Conservation (phyloP, 2,113 vertebrate genomes). For the Phyllopteryx taeniolatus region DNA sequence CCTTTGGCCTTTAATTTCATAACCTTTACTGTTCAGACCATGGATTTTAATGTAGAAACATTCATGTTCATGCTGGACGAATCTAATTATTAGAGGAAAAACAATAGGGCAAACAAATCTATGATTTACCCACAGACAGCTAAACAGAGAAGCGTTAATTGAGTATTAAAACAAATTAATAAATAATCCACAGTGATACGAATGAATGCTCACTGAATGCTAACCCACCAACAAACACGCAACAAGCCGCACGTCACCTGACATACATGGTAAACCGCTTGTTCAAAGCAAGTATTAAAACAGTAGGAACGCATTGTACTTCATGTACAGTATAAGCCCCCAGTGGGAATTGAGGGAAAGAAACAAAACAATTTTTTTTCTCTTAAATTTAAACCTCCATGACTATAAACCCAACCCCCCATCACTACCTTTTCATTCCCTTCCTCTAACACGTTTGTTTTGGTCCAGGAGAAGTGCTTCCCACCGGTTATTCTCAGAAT, state of each 20-base stretch:
- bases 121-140: not conserved
- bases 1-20: slow-evolving; percentile 34
- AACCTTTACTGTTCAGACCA: slow-evolving; percentile 26
- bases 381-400: not conserved
- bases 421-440: slow-evolving; percentile 38
- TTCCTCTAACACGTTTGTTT: slow-evolving; percentile 38
- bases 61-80: not conserved
- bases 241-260: slow-evolving; percentile 13
- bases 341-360: slow-evolving; percentile 41
- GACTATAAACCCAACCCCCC: slow-evolving; percentile 27
- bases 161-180: not conserved
- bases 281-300: slow-evolving; percentile 41
- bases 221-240: not conserved
- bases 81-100: slow-evolving; percentile 4
- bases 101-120: not conserved
- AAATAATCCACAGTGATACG: not conserved
- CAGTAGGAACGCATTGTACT: slow-evolving; percentile 17
- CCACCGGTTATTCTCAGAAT: not conserved
- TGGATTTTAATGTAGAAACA: slow-evolving; percentile 2
- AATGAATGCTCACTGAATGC: slow-evolving; percentile 12
- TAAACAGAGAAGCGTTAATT: not conserved
- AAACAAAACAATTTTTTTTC: slow-evolving; percentile 15
- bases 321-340: slow-evolving; percentile 26
- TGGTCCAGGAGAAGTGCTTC: slow-evolving; percentile 45
- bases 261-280: slow-evolving; percentile 28